A percentile compares a stretch with the other conserved stretches of the same genome.
phyloP scores from a whole-genome alignment of 1,140 invertebrate genomes.

The Nasonia giraulti region DNA sequence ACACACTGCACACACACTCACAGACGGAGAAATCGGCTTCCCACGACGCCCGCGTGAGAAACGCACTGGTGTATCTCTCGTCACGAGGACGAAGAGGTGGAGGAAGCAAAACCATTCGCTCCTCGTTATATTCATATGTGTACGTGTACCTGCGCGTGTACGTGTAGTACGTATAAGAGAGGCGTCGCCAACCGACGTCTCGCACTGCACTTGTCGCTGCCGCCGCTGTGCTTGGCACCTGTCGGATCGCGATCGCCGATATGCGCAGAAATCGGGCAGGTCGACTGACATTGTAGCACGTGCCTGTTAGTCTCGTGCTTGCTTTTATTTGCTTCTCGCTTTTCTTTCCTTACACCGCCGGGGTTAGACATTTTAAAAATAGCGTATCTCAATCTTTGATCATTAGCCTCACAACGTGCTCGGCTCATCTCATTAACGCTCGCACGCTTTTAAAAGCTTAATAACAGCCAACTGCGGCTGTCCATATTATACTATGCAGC shows the following conservation, averaged over 20 bases:
- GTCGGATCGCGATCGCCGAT: conserved; percentile 16
- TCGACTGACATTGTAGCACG: too few relatives aligned
- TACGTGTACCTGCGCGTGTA: not conserved
- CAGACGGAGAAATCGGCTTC: conserved; percentile 7
- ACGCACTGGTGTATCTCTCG: not conserved
- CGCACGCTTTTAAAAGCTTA: too few relatives aligned
- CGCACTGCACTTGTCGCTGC: not conserved
- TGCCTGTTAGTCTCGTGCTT: too few relatives aligned
- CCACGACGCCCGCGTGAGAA: conserved; percentile 6
- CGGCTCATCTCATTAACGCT: too few relatives aligned
- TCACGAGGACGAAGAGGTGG: not conserved
- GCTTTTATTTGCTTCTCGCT: too few relatives aligned
- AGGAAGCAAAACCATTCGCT: not conserved
- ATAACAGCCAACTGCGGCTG: too few relatives aligned
- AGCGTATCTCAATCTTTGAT: too few relatives aligned
- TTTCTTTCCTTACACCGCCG: too few relatives aligned
- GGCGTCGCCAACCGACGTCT: not conserved
- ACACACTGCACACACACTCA: not conserved
- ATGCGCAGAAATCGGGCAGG: too few relatives aligned
- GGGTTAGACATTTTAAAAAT: too few relatives aligned
- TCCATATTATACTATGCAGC: too few relatives aligned
- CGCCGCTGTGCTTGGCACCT: not conserved
- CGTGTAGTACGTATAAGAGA: not conserved
- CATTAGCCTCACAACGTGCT: too few relatives aligned
- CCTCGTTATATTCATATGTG: not conserved